Evolutionary conservation across 2,797 vertebrate species (phyloP), one percentile per base, ranked within the genome.

Genomic region (Sebastes melanostomus): DNA sequence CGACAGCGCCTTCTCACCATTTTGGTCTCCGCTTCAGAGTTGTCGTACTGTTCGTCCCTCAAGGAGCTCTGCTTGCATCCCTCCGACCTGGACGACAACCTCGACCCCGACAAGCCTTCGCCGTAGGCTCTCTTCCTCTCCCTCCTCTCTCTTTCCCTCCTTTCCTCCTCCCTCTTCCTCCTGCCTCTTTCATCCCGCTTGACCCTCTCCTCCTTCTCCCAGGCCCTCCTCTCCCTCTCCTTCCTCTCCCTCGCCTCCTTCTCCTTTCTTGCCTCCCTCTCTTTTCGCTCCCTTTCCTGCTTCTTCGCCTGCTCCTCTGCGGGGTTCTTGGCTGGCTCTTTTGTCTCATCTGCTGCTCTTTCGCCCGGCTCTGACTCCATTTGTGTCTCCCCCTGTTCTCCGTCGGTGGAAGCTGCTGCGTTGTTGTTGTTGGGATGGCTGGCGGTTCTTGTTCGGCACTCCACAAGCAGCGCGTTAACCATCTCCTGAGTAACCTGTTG

Each of bases 401-500:
- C 52, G 2, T 59, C 8, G 0, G 83, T 22, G 11, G 80, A 5
- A 0, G 62, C 20, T 42, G 36, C 25, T 11, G 22, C 13, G 38
- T 42, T 42, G 38, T 16, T 42, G 27, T 59, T 79, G 24, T 20
- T 25, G 11, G 78, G 10, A 2, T 66, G 76, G 20, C 27, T 18
- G 5, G 66, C 8, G 0, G 70, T 80, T 50, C 75, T 78, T 3
- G 83, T 82, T 36, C 83, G 72, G 69, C 90, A 92, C 65, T 93
- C 91, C 54, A 83, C 89, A 1, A 92, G 87, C 38, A 92, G 77
- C 0, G 81, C 79, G 0, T 94, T 85, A 0, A 91, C 86, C 82
- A 91, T 90, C 30, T 85, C 91, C 12, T 84, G 84, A 30, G 88
- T 91, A 25, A 93, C 88, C 90, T 93, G 81, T 10, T 66, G 8